phyloP scores from a whole-genome alignment of 2,113 vertebrate genomes.

The Sardina pilchardus region DNA sequence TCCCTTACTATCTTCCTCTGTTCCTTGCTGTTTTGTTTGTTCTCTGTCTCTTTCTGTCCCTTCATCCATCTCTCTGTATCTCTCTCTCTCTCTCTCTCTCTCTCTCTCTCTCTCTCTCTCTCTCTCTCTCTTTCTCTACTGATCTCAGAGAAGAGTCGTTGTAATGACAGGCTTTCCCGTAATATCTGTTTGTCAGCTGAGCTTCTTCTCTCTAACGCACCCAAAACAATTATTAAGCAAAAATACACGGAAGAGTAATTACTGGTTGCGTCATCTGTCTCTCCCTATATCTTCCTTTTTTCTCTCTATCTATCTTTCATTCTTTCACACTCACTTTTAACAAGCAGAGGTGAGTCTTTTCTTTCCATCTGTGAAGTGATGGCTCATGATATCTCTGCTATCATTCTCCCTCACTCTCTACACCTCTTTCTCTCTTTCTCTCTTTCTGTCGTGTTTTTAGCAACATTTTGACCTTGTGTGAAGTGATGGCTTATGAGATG shows the following conservation, averaged over 20 bases:
- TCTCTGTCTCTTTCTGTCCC: neutral
- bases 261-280: neutral
- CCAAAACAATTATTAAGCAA: slow-evolving; percentile 19
- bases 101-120: slow-evolving; percentile 5
- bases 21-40: neutral
- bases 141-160: neutral
- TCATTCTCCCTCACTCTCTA: too few species aligned
- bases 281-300: slow-evolving; percentile 3
- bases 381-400: too few species aligned
- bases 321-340: neutral
- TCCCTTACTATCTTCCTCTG: slow-evolving; percentile 22
- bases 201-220: slow-evolving; percentile 1
- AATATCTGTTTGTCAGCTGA: slow-evolving; percentile 37
- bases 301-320: neutral
- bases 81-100: slow-evolving; percentile 15
- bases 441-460: too few species aligned
- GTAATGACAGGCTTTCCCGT: slow-evolving; percentile 14
- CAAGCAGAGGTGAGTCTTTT: too few species aligned
- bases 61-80: neutral
- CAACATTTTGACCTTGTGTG: too few species aligned
- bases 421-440: too few species aligned
- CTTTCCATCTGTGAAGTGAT: neutral
- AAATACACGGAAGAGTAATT: slow-evolving; percentile 24
- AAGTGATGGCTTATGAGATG: too few species aligned
- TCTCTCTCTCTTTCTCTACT: slow-evolving; percentile 19